phyloP scores from a whole-genome alignment of 2,888 invertebrate species.

The Gibbula magus region DNA sequence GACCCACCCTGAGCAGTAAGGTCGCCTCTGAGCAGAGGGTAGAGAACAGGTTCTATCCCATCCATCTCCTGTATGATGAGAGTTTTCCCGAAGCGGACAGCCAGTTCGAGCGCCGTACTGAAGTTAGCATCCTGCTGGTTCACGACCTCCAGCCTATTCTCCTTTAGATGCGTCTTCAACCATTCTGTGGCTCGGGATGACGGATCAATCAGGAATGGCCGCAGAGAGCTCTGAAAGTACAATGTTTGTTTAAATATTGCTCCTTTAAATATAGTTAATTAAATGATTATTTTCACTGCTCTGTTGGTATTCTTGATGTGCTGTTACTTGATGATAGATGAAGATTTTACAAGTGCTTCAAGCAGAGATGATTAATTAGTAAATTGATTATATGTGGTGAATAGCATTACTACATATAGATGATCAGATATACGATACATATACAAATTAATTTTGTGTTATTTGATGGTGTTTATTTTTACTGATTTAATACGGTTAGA shows the following conservation, averaged over 20 bases:
- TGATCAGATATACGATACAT: no score
- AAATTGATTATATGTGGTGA: not conserved
- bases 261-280: no score
- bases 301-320: no score
- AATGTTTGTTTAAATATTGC: no score
- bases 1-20: constrained; percentile 77
- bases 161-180: constrained; percentile 84
- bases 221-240: constrained; percentile 76
- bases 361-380: no score
- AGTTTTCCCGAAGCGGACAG: constrained; percentile 89
- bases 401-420: not conserved
- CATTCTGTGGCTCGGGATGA: constrained; percentile 88
- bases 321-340: no score
- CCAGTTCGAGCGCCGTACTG: constrained; percentile 76
- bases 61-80: constrained; percentile 88
- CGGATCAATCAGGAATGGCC: constrained; percentile 92
- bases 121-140: constrained; percentile 81
- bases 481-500: no score
- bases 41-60: constrained; percentile 80
- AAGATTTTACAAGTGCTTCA: no score
- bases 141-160: constrained; percentile 84
- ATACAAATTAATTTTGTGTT: not conserved
- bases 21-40: constrained; percentile 81
- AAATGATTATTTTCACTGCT: no score
- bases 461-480: no score